Conservation (phyloP, 1,140 invertebrate species). For the Carcinoscorpius rotundicauda region DNA sequence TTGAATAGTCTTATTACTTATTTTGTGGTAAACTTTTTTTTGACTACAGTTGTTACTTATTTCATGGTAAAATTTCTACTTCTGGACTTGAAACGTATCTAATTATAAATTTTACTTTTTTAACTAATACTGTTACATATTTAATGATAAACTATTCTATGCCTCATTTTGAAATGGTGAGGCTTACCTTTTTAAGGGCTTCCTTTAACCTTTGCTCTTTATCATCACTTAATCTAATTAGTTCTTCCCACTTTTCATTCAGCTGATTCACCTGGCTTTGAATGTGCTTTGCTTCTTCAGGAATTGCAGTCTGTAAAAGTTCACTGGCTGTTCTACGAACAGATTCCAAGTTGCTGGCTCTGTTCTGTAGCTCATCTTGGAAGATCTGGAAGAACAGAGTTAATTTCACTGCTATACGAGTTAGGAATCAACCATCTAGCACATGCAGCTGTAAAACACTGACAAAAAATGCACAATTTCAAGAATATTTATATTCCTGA, state of each 20-base stretch:
- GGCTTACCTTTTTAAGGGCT: constrained; percentile 46
- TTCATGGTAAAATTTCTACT: no score
- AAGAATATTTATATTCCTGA: no score
- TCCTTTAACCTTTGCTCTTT: constrained; percentile 64
- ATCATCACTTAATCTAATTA: constrained; percentile 57
- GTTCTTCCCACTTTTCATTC: constrained; percentile 68
- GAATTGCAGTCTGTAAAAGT: constrained; percentile 62
- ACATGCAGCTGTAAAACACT: no score
- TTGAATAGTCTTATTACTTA: no score
- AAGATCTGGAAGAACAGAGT: constrained; percentile 40
- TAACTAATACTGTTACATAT: no score
- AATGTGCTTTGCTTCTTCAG: constrained; percentile 64
- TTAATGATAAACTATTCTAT: no score
- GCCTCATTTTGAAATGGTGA: background rate
- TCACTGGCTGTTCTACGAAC: constrained; percentile 80
- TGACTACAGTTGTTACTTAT: no score
- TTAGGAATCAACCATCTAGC: no score
- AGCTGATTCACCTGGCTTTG: constrained; percentile 68
- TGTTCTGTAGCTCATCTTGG: constrained; percentile 75
- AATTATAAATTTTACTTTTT: no score
- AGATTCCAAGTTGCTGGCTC: constrained; percentile 73
- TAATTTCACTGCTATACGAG: background rate
- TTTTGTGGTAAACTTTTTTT: no score
- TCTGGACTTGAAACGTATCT: no score
- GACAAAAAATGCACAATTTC: no score